These are phyloP conservation scores for Nesogale talazaci DNA, from an alignment of 2,113 vertebrate species.

Conservation along the genomic window DNA sequence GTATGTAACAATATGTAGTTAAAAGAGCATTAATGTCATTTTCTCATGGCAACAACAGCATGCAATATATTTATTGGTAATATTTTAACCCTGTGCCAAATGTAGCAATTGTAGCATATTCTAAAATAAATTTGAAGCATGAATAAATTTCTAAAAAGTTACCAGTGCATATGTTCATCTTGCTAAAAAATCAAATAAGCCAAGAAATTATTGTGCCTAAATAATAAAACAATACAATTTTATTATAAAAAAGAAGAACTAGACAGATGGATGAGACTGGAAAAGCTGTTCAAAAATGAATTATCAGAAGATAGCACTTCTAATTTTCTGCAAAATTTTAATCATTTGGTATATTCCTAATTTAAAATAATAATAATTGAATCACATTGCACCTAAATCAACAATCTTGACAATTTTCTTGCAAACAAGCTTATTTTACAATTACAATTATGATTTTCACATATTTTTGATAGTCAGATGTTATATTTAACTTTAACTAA, in stretches of 20 bases:
- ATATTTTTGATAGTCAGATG: background rate
- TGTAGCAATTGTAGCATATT: background rate
- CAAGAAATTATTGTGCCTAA: background rate
- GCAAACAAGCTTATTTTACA: background rate
- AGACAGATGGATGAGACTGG: slow-evolving; percentile 18
- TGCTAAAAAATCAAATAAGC: background rate
- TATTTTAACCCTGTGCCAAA: background rate
- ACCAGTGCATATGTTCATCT: slow-evolving; percentile 19
- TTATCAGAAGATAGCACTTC: background rate
- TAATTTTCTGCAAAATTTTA: background rate
- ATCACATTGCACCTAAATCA: background rate
- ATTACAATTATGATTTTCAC: background rate
- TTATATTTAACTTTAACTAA: background rate
- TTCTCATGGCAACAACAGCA: background rate
- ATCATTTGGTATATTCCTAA: background rate
- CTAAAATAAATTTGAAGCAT: background rate
- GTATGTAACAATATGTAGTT: background rate
- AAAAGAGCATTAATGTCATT: slow-evolving; percentile 19
- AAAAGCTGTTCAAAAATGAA: background rate
- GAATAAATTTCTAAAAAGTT: slow-evolving; percentile 31
- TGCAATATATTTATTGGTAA: background rate
- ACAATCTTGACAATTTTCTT: background rate
- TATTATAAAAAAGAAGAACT: slow-evolving; percentile 7
- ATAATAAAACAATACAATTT: slow-evolving; percentile 1
- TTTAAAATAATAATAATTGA: background rate